Base-by-base conservation (phyloP, 2,888 invertebrate genomes). In the Pheosia gnoma region DNA sequence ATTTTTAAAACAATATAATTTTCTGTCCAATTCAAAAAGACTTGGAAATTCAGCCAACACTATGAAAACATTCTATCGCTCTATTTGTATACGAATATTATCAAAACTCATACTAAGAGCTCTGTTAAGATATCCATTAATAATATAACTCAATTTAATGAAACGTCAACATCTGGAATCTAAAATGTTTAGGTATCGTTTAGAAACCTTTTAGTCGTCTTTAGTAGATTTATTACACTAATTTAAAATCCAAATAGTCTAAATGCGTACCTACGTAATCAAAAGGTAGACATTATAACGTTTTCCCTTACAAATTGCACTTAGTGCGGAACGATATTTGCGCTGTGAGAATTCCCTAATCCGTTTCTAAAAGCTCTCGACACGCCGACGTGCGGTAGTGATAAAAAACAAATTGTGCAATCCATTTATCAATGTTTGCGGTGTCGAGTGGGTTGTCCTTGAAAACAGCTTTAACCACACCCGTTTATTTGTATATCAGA, bases 391-490 rank as follows among this genome's bases (percentile, higher is more conserved):
- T 80, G 78, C 76, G 77, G 70, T 60, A 63, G 65, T 71, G 71
- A 72, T 74, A 73, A 68, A 74, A 84, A 84, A 84, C 78, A 84
- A 83, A 75, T 77, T 84, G 79, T 84, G 83, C 71, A 81, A 80
- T 81, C 77, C 70, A 80, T 84, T 79, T 85, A 86, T 84, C 81
- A 76, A 68, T 86, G 83, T 89, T 89, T 87, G 81, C 80, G 63
- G 64, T 79, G 68, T 73, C 63, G 79, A 88, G 87, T 85, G 85
- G 80, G 69, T 69, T 75, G 71, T 75, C 89, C 88, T 87, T 88
- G 79, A 67, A 74, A 71, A 71, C 72, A 47, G 59, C 66, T 63
- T 62, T 57, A 62, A 70, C 62, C 69, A 71, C 59, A 58, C 61
- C 60, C 59, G 65, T 65, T 71, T 74, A 66, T 66, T 71, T 69